phyloP scores from a whole-genome alignment of 2,113 vertebrate genomes.

The Natator depressus region DNA sequence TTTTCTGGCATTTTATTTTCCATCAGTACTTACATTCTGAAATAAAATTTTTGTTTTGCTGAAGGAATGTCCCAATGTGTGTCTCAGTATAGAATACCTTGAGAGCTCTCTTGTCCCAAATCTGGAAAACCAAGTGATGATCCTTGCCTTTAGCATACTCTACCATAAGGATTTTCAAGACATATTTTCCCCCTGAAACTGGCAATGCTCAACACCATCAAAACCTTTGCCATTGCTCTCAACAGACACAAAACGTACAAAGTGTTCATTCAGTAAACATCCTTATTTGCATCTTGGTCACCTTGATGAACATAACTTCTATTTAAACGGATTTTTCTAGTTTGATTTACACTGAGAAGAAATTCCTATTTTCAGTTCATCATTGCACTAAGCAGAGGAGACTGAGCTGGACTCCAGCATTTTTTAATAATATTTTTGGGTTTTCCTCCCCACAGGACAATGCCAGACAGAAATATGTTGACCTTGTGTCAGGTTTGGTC shows the following conservation, averaged over 20 bases:
- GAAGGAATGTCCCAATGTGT: background rate
- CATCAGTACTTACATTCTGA: background rate
- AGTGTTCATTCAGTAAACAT: background rate
- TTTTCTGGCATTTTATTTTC: background rate
- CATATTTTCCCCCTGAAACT: background rate
- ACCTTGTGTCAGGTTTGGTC: conserved; percentile 83
- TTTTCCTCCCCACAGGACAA: conserved; percentile 79
- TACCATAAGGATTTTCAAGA: background rate
- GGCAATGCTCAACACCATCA: background rate
- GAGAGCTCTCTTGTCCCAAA: background rate
- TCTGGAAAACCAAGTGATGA: background rate
- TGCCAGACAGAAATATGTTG: conserved; percentile 87
- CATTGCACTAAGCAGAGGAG: background rate
- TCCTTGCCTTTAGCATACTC: background rate
- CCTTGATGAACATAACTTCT: background rate
- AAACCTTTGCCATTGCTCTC: background rate
- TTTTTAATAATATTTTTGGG: background rate
- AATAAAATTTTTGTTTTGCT: background rate
- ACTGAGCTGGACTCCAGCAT: background rate
- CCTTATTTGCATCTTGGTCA: background rate
- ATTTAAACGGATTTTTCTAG: background rate
- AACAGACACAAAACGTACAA: background rate
- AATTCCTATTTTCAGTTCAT: background rate
- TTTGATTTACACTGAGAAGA: background rate
- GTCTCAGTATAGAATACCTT: background rate